These are phyloP conservation scores for Lycaon pictus DNA, from an alignment of 2,113 vertebrate species.

Conservation along the genomic window DNA sequence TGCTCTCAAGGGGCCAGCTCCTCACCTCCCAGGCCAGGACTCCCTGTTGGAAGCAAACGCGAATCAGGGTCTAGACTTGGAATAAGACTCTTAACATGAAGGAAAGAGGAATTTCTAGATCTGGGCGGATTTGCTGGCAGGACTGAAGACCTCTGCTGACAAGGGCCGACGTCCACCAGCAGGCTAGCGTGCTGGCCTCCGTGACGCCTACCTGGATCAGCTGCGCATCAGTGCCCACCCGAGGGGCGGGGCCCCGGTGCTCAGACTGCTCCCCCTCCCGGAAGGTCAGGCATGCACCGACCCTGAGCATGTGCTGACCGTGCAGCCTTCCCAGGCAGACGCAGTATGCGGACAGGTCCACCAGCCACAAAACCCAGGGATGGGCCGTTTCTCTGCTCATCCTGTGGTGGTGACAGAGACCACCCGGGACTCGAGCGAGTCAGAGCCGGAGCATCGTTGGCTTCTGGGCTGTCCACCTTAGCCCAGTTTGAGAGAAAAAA, in stretches of 20 bases:
- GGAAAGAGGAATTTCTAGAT: conserved; percentile 1
- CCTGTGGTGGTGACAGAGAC: not conserved
- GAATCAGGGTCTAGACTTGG: not conserved
- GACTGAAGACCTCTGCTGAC: not conserved
- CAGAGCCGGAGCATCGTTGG: not conserved
- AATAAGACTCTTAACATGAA: not conserved
- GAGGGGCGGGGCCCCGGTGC: not conserved
- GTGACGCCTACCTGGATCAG: fast-evolving
- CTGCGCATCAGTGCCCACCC: not conserved
- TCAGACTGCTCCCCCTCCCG: not conserved
- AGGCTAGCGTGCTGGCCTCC: not conserved
- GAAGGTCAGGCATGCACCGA: not conserved
- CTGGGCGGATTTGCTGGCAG: not conserved
- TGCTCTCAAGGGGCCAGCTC: not conserved
- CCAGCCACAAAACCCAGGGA: not conserved
- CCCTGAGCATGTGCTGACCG: not conserved
- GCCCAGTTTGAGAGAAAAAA: not conserved
- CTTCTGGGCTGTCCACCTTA: not conserved
- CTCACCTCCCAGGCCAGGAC: not conserved
- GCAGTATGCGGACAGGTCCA: not conserved
- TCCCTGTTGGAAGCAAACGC: not conserved
- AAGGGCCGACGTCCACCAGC: not conserved
- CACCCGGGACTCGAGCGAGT: too few relatives aligned
- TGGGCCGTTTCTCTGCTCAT: not conserved
- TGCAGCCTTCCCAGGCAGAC: not conserved